Percentiles rank a stretch among this genome's conserved stretches.
Conservation (phyloP, 2,113 vertebrate genomes). For the Syrrhaptes paradoxus region DNA sequence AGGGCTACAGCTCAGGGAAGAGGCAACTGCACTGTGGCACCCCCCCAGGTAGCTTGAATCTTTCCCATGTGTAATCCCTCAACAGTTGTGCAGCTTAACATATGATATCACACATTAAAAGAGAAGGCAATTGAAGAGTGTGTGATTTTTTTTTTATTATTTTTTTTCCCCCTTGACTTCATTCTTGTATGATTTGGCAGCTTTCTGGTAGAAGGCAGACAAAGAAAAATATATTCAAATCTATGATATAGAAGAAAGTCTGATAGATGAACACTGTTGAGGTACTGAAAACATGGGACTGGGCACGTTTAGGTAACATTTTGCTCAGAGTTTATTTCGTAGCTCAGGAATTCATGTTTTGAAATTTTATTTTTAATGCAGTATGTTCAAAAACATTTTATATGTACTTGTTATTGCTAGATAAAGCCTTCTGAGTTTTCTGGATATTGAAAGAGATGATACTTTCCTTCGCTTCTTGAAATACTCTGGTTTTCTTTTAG, state of each 20-base stretch:
- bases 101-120: not conserved
- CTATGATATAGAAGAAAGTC: not conserved
- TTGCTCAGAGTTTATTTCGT: not conserved
- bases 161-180: not conserved
- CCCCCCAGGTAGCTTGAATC: too few relatives aligned
- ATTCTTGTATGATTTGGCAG: not conserved
- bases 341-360: not conserved
- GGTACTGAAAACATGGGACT: not conserved
- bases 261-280: not conserved
- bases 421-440: not conserved
- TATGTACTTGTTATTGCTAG: not conserved
- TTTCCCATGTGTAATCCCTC: not conserved
- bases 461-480: not conserved
- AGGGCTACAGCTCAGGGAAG: not conserved
- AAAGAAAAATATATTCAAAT: not conserved
- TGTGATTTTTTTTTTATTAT: too few relatives aligned
- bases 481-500: not conserved
- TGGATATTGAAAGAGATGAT: not conserved
- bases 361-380: not conserved
- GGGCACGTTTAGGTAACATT: not conserved
- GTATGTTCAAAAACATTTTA: not conserved
- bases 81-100: fast-evolving
- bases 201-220: not conserved
- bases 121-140: not conserved
- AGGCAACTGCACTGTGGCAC: not conserved